Conservation (phyloP, 2,888 invertebrate genomes). For the Erebia aethiops region DNA sequence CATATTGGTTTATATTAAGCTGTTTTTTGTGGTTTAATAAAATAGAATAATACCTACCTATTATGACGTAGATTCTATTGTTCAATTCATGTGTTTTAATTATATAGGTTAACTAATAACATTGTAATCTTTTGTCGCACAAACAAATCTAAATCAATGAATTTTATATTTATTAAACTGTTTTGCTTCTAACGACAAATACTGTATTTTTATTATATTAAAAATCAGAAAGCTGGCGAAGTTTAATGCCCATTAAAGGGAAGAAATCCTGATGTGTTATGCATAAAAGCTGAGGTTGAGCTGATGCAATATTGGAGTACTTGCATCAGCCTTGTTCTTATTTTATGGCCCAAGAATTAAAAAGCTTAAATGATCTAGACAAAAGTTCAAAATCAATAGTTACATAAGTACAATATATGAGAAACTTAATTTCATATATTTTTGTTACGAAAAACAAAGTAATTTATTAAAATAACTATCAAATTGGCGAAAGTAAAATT, state of each 20-base stretch:
- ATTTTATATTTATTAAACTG: too few species aligned
- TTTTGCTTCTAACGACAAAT: too few species aligned
- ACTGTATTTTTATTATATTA: not conserved
- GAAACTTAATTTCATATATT: not conserved
- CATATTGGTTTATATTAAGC: not conserved
- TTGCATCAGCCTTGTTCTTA: not conserved
- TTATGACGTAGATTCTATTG: too few species aligned
- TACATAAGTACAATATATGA: not conserved
- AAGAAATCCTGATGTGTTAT: constrained; percentile 15
- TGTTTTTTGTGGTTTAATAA: not conserved
- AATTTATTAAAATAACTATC: not conserved
- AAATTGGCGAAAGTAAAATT: not conserved
- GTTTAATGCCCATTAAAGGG: constrained; percentile 1
- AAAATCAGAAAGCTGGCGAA: not conserved
- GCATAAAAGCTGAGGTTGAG: not conserved
- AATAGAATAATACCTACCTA: not conserved
- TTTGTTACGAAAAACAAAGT: not conserved
- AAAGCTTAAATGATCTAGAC: not conserved
- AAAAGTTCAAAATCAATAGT: not conserved
- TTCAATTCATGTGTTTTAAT: too few species aligned
- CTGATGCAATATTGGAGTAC: not conserved
- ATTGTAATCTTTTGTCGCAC: too few species aligned
- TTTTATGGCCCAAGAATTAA: not conserved
- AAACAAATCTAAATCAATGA: too few species aligned
- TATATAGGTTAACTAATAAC: too few species aligned